phyloP scores from a whole-genome alignment of 2,797 vertebrate genomes.

The Rhinophrynus dorsalis region DNA sequence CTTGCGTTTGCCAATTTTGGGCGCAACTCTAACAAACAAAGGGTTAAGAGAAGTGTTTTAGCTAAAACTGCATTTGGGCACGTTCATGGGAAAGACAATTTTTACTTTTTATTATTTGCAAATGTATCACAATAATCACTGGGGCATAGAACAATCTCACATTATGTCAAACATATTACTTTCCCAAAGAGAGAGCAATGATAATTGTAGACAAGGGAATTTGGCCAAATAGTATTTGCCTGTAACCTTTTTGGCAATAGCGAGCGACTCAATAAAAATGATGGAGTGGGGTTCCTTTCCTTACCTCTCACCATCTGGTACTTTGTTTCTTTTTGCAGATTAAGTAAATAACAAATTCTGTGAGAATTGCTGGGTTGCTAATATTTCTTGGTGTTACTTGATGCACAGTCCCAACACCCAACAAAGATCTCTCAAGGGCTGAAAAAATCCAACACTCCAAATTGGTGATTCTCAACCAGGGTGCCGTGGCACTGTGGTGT shows the following conservation, averaged over 20 bases:
- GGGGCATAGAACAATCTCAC: slow-evolving; percentile 1
- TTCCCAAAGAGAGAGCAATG: slow-evolving; percentile 22
- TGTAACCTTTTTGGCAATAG: slow-evolving; percentile 21
- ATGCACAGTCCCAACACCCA: slow-evolving; percentile 1
- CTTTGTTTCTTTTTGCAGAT: slow-evolving; percentile 17
- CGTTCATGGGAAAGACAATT: not conserved
- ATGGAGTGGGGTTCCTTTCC: slow-evolving; percentile 18
- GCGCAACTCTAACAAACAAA: too few species aligned
- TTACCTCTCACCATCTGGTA: slow-evolving; percentile 6
- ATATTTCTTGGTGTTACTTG: not conserved
- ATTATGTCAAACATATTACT: slow-evolving; percentile 19
- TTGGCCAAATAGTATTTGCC: slow-evolving; percentile 11
- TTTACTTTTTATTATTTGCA: slow-evolving; percentile 2
- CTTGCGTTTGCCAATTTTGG: too few species aligned
- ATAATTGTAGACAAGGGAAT: slow-evolving; percentile 21
- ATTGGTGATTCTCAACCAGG: too few species aligned
- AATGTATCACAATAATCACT: slow-evolving; percentile 1
- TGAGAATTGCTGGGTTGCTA: not conserved
- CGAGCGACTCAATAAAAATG: slow-evolving; percentile 1
- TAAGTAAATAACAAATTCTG: slow-evolving; percentile 30
- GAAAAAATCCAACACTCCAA: too few species aligned
- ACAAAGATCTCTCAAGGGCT: not conserved
- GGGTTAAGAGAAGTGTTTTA: too few species aligned
- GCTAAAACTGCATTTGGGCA: not conserved
- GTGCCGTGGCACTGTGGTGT: too few species aligned